Evolutionary conservation across 2,888 invertebrate species (phyloP), one percentile per base, ranked within the genome.

Genomic region (Hirtodrosophila cameraria): DNA sequence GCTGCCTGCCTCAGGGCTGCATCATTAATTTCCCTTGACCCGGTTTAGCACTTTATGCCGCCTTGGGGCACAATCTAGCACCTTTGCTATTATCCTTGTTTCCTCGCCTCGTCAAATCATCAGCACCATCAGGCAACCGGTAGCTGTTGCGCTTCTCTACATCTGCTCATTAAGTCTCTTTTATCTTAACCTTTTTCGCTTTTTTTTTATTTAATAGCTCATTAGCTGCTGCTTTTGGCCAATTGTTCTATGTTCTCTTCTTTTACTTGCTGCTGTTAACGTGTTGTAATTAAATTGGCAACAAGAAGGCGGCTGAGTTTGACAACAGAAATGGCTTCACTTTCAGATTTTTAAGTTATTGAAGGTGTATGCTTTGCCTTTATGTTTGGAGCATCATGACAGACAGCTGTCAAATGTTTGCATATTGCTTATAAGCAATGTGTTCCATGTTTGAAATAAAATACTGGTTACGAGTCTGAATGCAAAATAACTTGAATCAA

Each of bases 21-120:
- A 72, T 68, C 75, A 75, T 75, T 72, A 75, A 75, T 75, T 75
- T 75, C 72, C 75, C 75, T 66, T 75, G 75, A 75, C 68, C 75
- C 64, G 68, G 54, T 65, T 75, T 52, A 67, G 49, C 54, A 43
- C 30, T 61, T 43, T 55, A 33, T 31, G 38, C 39, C 25, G 27
- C 30, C 68, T 63, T 53, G 36, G 38, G 49, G 59, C 49, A 27
- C 39, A 54, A 48, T 58, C 71, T 70, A 61, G 49, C 70, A 70
- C 71, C 70, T 70, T 46, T 20, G 39, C 28, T 27, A 52, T 52
- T 53, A 53, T 36, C 58, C 63, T 30, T 33, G 15, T 45, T 31
- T 18, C 30, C 35, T 13, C 18, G 31, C 45, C 41, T 62, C 49
- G 30, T 30, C 60, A 52, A 46, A 61, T 49, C 71, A 70, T 52